Evolutionary conservation across 23 tunicate species (phyloP), one percentile per base, ranked within the genome.

Genomic region (Oikopleura vanhoeffeni): DNA sequence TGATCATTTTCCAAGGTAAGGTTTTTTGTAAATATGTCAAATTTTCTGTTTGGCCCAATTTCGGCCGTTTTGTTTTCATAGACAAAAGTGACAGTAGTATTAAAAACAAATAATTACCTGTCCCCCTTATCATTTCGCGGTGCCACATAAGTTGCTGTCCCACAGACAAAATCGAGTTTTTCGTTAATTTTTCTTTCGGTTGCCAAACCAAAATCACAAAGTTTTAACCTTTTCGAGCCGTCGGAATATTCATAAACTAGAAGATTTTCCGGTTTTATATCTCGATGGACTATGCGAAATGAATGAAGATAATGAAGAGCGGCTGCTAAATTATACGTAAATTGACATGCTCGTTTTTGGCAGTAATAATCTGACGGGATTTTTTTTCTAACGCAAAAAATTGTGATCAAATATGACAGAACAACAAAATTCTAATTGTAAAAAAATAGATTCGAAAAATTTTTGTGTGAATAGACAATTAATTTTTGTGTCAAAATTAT

Each of bases 271-370:
- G 79, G 79, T 30, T 71, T 71, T 2, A 71, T 71, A 38, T 71
- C 79, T 71, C 79, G 27, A 38, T 71, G 79, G 32, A 71, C 79
- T 24, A 71, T 71, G 2, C 79, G 79, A 38, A 71, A 71, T 3
- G 34, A 13, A 71, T 71, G 79, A 30, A 71, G 79, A 30, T 71
- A 71, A 71, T 71, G 79, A 24, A 71, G 38, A 28, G 79, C 79
- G 38, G 27, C 35, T 2, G 79, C 79, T 38, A 71, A 71, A 71
- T 71, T 71, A 30, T 71, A 71, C 79, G 79, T 71, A 32, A 71
- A 71, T 71, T 24, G 38, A 32, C 79, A 71, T 24, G 79, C 79
- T 71, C 32, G 79, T 33, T 71, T 2, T 32, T 71, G 34, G 35
- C 79, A 71, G 32, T 71, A 71, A 38, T 13, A 13, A 13, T 71